Base-by-base conservation (phyloP, 2,797 vertebrate genomes). In the Tachyglossus aculeatus region DNA sequence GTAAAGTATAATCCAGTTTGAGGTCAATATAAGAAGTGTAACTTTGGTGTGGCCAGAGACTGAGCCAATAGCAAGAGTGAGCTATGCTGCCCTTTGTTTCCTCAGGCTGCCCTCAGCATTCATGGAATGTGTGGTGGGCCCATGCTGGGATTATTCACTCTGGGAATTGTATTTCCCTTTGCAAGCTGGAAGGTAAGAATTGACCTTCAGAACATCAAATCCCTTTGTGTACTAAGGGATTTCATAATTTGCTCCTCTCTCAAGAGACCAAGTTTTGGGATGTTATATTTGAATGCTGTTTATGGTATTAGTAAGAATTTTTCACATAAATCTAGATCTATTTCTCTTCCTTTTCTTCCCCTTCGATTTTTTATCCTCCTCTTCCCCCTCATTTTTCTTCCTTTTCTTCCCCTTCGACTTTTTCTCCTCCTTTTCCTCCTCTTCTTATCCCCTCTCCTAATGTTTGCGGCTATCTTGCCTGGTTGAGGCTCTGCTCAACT, bases 81-180 rank as follows among this genome's bases (percentile, higher is more conserved):
- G 33, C 2, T 37, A 18, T 38, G 27, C 12, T 54, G 9, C 62
- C 6, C 18, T 85, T 78, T 80, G 15, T 24, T 34, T 32, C 47
- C 22, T 40, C 80, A 96, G 95, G 94, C 95, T 51, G 88, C 95
- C 4, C 93, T 96, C 45, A 95, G 94, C 63, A 95, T 96, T 63
- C 95, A 94, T 0, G 95, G 95, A 18, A 96, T 96, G 93, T 96
- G 95, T 4, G 95, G 95, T 2, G 95, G 95, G 2, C 95, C 95
- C 1, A 93, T 95, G 91, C 81, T 96, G 45, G 95, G 95, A 2
- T 78, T 96, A 43, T 96, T 96, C 77, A 91, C 90, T 5, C 71
- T 96, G 45, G 95, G 95, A 60, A 92, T 96, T 51, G 3, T 96
- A 56, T 95, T 95, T 77, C 95, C 95, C 45, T 95, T 93, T 57